Conservation (phyloP, 2,888 invertebrate genomes). For the Ormyrus nitidulus region DNA sequence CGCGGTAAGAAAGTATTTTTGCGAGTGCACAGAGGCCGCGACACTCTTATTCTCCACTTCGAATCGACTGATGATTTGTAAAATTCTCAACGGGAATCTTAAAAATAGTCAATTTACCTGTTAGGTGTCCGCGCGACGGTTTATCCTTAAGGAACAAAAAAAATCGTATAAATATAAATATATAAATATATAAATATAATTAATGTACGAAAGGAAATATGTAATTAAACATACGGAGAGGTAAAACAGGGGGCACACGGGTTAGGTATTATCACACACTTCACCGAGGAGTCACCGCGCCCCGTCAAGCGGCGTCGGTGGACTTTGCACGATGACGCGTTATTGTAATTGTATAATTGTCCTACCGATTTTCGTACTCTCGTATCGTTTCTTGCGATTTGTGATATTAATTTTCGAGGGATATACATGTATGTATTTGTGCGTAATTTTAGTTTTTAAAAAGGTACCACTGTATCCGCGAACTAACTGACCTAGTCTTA, state of each 20-base stretch:
- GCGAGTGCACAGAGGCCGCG: slow-evolving; percentile 44
- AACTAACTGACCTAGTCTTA: slow-evolving; percentile 54
- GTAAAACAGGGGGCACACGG: not conserved
- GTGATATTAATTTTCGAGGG: slow-evolving; percentile 63
- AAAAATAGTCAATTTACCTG: slow-evolving; percentile 74
- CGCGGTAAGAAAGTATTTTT: slow-evolving; percentile 53
- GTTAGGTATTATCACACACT: slow-evolving; percentile 4
- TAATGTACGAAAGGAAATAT: slow-evolving; percentile 60
- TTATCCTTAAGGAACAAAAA: slow-evolving; percentile 61
- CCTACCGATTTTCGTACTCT: slow-evolving; percentile 66
- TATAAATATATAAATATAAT: slow-evolving; percentile 60
- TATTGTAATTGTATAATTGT: slow-evolving; percentile 66
- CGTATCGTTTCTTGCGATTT: slow-evolving; percentile 67
- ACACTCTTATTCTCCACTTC: slow-evolving; percentile 59
- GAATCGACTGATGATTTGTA: slow-evolving; percentile 73
- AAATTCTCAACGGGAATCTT: slow-evolving; percentile 72
- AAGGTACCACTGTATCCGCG: slow-evolving; percentile 36
- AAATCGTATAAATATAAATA: slow-evolving; percentile 61
- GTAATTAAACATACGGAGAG: slow-evolving; percentile 26
- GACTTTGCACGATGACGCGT: slow-evolving; percentile 58
- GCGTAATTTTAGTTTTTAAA: slow-evolving; percentile 51
- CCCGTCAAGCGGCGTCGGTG: slow-evolving; percentile 29
- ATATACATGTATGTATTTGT: slow-evolving; percentile 48
- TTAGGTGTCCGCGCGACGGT: slow-evolving; percentile 66
- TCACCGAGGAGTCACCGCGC: slow-evolving; percentile 44